Percentiles rank a stretch among this genome's conserved stretches.
phyloP scores from a whole-genome alignment of 2,113 vertebrate species.

The Grallaria varia region DNA sequence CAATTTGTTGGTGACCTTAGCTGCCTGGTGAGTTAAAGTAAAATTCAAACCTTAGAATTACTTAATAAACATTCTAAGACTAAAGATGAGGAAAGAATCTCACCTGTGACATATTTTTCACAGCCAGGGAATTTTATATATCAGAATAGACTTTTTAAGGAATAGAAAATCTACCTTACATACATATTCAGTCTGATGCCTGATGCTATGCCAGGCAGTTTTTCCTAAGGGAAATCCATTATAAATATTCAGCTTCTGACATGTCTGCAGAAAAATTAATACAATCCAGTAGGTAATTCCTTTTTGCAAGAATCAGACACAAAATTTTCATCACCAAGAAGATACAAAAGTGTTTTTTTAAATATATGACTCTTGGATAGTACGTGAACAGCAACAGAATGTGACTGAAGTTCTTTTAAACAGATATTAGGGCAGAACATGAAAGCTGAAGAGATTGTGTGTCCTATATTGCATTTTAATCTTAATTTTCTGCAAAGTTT shows the following conservation, averaged over 20 bases:
- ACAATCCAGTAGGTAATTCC: background rate
- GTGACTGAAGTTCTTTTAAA: background rate
- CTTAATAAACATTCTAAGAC: background rate
- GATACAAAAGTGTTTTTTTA: background rate
- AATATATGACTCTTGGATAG: background rate
- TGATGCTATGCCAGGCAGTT: background rate
- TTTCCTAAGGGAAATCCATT: background rate
- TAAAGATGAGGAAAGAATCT: background rate
- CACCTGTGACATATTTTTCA: background rate
- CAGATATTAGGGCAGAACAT: background rate
- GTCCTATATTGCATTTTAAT: background rate
- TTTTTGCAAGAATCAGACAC: background rate
- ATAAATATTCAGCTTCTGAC: constrained; percentile 26
- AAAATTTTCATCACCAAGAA: background rate
- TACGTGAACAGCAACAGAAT: background rate
- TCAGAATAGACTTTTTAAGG: background rate
- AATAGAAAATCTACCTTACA: background rate
- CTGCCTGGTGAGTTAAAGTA: background rate
- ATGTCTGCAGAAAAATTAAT: constrained; percentile 16
- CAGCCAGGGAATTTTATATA: background rate
- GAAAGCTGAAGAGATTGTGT: background rate
- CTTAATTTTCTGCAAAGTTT: background rate
- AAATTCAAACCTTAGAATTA: background rate
- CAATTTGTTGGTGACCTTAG: background rate
- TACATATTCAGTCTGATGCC: background rate